Evolutionary conservation across 2,888 invertebrate species (phyloP).

Genomic region (Cylindroiulus punctatus): DNA sequence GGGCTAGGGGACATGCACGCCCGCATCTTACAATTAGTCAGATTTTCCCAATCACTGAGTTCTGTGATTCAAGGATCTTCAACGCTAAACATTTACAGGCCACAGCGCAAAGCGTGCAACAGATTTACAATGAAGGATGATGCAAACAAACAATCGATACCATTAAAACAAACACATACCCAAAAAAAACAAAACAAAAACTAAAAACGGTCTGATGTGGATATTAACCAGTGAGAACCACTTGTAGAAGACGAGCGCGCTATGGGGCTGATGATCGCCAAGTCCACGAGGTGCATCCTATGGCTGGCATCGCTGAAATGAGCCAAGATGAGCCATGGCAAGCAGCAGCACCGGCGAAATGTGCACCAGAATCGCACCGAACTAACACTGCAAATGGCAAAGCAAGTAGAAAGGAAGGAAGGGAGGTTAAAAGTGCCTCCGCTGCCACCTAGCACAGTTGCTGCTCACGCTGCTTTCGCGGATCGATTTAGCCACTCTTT

Average conservation of each 20-base stretch:
- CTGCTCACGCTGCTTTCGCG: slow-evolving; percentile 37
- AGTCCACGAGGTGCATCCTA: slow-evolving; percentile 6
- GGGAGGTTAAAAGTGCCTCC: slow-evolving; percentile 40
- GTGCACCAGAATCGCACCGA: slow-evolving; percentile 40
- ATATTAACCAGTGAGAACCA: slow-evolving; percentile 32
- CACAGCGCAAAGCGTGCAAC: not conserved
- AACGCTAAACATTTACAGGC: not conserved
- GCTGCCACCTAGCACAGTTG: slow-evolving; percentile 44
- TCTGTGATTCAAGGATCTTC: not conserved
- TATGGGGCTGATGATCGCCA: not conserved
- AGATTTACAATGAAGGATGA: not conserved
- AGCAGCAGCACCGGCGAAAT: not conserved
- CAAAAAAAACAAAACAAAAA: not conserved
- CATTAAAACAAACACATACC: not conserved
- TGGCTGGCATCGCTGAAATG: not conserved
- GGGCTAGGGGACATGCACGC: too few relatives aligned
- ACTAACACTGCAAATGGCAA: slow-evolving; percentile 25
- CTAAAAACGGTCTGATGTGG: not conserved
- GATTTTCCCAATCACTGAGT: not conserved
- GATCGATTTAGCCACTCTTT: slow-evolving; percentile 44
- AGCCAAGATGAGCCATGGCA: not conserved
- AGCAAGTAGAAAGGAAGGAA: slow-evolving; percentile 17
- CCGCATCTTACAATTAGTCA: not conserved
- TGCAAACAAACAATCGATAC: not conserved
- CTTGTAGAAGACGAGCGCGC: not conserved